Percentiles rank a stretch among this genome's conserved stretches.
Evolutionary conservation across 2,797 vertebrate species (phyloP).

Genomic region (Catharus ustulatus): DNA sequence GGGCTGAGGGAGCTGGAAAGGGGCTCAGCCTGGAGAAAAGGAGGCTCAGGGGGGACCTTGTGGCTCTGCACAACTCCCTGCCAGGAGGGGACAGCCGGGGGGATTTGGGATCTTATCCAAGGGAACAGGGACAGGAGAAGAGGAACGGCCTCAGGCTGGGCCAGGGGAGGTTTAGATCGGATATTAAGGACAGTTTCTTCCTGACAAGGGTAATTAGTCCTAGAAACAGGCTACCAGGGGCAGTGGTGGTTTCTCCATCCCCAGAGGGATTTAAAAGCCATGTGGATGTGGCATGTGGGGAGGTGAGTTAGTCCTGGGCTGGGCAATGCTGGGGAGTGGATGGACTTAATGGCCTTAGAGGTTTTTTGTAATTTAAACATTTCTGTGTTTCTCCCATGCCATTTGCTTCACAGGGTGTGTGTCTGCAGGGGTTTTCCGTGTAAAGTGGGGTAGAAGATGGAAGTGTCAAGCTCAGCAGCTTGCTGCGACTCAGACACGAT

Average conservation of each 20-base stretch:
- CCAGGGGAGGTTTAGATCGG: neutral
- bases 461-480: neutral
- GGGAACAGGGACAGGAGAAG: neutral
- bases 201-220: rapidly evolving
- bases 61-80: too few species aligned
- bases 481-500: neutral
- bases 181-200: neutral
- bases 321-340: rapidly evolving
- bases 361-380: neutral
- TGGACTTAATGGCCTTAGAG: rapidly evolving
- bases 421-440: neutral
- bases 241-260: rapidly evolving
- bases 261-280: rapidly evolving
- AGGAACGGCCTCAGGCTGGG: rapidly evolving
- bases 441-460: neutral
- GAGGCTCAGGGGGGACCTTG: too few species aligned
- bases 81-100: neutral
- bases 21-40: too few species aligned
- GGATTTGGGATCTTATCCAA: neutral
- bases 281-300: too few species aligned
- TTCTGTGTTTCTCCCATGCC: neutral
- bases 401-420: rapidly evolving
- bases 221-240: neutral
- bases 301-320: neutral
- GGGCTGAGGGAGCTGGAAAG: too few species aligned